Percentiles rank a stretch among this genome's conserved stretches.
Conservation (phyloP, 2,888 invertebrate species). For the Embidobia sp. region DNA sequence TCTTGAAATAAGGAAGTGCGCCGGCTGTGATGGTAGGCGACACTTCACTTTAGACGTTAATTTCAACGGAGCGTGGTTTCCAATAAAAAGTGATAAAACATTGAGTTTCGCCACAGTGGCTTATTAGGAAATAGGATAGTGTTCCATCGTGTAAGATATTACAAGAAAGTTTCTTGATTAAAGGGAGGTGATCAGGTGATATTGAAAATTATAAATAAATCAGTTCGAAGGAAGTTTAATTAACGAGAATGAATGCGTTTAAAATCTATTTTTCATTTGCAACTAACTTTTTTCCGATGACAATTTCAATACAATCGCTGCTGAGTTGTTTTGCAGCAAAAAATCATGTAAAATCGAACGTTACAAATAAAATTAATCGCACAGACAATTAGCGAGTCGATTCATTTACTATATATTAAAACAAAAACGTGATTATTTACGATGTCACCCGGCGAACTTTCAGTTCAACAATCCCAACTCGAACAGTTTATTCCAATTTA, state of each 20-base stretch:
- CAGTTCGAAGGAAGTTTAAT: not conserved
- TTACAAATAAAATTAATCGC: too few relatives aligned
- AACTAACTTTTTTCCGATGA: too few relatives aligned
- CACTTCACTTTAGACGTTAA: slow-evolving; percentile 3
- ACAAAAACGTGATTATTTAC: too few relatives aligned
- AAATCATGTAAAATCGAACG: too few relatives aligned
- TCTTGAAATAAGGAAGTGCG: not conserved
- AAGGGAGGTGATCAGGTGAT: slow-evolving; percentile 14
- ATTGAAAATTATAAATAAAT: slow-evolving; percentile 1
- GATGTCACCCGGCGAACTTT: too few relatives aligned
- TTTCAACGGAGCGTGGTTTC: slow-evolving; percentile 7
- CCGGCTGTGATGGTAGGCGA: not conserved
- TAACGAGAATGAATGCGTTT: slow-evolving; percentile 4
- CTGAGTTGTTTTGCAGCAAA: too few relatives aligned
- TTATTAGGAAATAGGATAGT: slow-evolving; percentile 24
- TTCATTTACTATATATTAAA: too few relatives aligned
- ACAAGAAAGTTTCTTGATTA: slow-evolving; percentile 26
- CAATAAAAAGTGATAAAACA: slow-evolving; percentile 13
- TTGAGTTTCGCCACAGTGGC: not conserved
- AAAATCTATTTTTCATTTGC: too few relatives aligned
- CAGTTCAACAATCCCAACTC: too few relatives aligned
- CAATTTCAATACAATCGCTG: too few relatives aligned
- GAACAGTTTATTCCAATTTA: too few relatives aligned
- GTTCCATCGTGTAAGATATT: slow-evolving; percentile 8
- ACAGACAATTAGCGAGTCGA: too few relatives aligned